Evolutionary conservation across 2,888 invertebrate species (phyloP), one percentile per base, ranked within the genome.

Genomic region (Trilocha varians): DNA sequence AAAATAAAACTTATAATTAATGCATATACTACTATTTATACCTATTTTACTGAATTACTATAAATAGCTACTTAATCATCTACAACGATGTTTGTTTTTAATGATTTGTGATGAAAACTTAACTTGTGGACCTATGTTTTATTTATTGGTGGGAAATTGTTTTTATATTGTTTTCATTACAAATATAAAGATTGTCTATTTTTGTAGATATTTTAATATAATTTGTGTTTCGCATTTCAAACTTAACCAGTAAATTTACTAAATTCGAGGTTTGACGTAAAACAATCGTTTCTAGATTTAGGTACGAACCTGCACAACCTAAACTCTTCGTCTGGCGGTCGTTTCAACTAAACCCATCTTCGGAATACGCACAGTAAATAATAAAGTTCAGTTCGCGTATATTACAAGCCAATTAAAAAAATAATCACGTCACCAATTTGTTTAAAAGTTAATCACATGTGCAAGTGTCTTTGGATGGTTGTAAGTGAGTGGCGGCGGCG

Each of bases 401-500:
- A 45, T 46, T 37, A 43, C 49, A 57, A 52, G 53, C 48, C 43
- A 49, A 52, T 53, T 38, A 8, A 25, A 25, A 58, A 54, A 55
- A 52, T 52, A 52, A 57, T 58, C 66, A 78, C 69, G 67, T 63
- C 69, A 77, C 73, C 65, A 41, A 25, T 25, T 50, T 49, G 45
- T 45, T 25, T 40, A 53, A 59, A 80, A 78, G 77, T 79, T 78
- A 60, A 59, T 59, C 70, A 77, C 72, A 74, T 72, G 69, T 70
- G 66, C 47, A 55, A 55, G 55, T 54, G 48, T 49, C 50, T 47
- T 54, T 45, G 50, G 52, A 53, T 46, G 44, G 49, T 40, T 44
- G 52, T 37, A 61, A 65, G 59, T 63, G 59, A 62, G 61, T 63
- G 57, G 53, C 45, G 44, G 48, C 48, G 54, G 50, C 63, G 62